A percentile compares a stretch with the other conserved stretches of the same genome.
Conservation (phyloP, 2,888 invertebrate genomes). For the Cactoblastis cactorum region DNA sequence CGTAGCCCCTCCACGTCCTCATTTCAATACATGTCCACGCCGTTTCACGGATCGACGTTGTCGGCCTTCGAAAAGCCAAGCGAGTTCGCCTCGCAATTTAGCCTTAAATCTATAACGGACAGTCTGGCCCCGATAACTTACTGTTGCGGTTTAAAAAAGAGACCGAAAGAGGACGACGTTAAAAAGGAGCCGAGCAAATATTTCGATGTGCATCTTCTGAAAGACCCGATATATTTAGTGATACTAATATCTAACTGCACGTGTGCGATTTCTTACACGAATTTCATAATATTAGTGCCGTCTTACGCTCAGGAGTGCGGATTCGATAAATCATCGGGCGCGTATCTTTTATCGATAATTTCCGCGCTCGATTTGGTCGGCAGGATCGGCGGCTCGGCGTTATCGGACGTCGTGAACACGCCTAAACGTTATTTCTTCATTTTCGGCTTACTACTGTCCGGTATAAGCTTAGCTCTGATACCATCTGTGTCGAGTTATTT, state of each 20-base stretch:
- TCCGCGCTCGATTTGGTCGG: slow-evolving; percentile 90
- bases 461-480: slow-evolving; percentile 84
- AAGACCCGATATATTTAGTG: slow-evolving; percentile 89
- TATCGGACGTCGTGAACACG: slow-evolving; percentile 87
- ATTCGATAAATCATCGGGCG: slow-evolving; percentile 85
- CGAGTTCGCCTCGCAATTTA: slow-evolving; percentile 88
- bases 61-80: slow-evolving; percentile 87
- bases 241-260: slow-evolving; percentile 92
- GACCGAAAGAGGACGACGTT: slow-evolving; percentile 47
- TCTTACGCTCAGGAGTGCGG: slow-evolving; percentile 85
- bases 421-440: slow-evolving; percentile 92
- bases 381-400: slow-evolving; percentile 90
- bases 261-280: slow-evolving; percentile 92
- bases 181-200: slow-evolving; percentile 80
- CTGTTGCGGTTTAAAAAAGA: slow-evolving; percentile 59
- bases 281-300: slow-evolving; percentile 90
- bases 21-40: slow-evolving; percentile 91
- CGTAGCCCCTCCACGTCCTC: slow-evolving; percentile 89
- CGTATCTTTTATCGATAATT: slow-evolving; percentile 88
- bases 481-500: slow-evolving; percentile 84
- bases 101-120: slow-evolving; percentile 83
- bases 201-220: slow-evolving; percentile 85
- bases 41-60: slow-evolving; percentile 90
- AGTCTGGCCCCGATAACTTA: slow-evolving; percentile 70
- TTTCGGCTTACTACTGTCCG: slow-evolving; percentile 87